Evolutionary conservation across 2,113 vertebrate genomes (phyloP), one percentile per base, ranked within the genome.

Genomic region (Gavia stellata): DNA sequence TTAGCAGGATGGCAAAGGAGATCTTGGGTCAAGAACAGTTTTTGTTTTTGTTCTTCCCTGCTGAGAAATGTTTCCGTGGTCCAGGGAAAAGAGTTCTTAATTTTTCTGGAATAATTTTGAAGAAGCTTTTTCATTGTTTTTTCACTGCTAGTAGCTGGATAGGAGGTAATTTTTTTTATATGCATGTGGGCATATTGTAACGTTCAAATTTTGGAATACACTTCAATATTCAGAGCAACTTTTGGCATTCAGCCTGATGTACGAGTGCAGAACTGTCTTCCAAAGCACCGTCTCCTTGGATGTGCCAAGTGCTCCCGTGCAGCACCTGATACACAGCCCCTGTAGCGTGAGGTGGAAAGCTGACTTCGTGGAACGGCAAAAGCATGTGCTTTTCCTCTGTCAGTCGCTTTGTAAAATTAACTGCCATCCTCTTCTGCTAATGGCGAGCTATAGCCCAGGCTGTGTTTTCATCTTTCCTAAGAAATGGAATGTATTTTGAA

Each of bases 271-370:
- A 74, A 36, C 21, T 40, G 18, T 61, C 50, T 86, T 81, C 17
- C 29, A 36, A 42, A 80, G n/a, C 20, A 21, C 21, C 1, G 0
- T 49, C 26, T 63, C 31, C 26, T 49, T 53, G 31, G 25, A 34
- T 47, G 52, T 62, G 36, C 62, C n/a, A 23, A 3, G 13, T 59
- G 47, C 5, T 59, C n/a, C 52, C 0, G 1, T 62, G 85, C n/a
- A 61, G 36, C 59, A 49, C 26, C 14, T 61, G 23, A 10, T 47
- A 16, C 18, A 5, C 20, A 53, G 38, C n/a, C 55, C 28, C 24
- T 33, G 13, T 17, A 26, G 68, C 25, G 36, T 25, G 47, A 17
- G 21, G 31, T 47, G 82, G 53, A 56, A 58, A 21, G 36, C 23
- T 47, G 59, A 14, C 49, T 74, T 59, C 65, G 0, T 17, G 33